Evolutionary conservation across 2,113 vertebrate genomes (phyloP).

Genomic region (Urocolius indicus): DNA sequence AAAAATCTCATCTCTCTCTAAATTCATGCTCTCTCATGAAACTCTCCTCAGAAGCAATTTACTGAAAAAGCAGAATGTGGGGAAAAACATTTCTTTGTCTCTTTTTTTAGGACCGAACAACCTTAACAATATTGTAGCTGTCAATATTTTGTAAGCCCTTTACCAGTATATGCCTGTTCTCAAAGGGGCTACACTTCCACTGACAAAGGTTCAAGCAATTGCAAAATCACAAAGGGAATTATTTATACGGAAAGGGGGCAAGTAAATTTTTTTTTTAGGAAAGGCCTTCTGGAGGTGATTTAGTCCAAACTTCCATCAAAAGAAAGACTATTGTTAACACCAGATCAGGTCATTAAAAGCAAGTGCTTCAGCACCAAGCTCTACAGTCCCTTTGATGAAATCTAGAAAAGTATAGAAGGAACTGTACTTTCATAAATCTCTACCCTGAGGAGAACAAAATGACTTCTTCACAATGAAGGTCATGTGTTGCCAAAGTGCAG

Average conservation of each 20-base stretch:
- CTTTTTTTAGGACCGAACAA: not conserved
- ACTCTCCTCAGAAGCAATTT: not conserved
- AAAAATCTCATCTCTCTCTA: not conserved
- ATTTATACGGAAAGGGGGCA: not conserved
- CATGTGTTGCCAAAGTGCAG: not conserved
- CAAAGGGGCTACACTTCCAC: not conserved
- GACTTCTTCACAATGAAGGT: not conserved
- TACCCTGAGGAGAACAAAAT: not conserved
- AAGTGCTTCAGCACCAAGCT: not conserved
- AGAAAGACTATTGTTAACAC: not conserved
- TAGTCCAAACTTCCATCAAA: not conserved
- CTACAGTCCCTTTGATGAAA: not conserved
- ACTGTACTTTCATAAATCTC: not conserved
- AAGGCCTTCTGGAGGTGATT: not conserved
- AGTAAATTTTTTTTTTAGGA: not conserved
- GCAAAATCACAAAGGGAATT: not conserved
- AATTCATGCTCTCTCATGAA: not conserved
- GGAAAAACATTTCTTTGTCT: not conserved
- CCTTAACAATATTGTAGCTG: not conserved
- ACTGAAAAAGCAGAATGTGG: not conserved
- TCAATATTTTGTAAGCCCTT: not conserved
- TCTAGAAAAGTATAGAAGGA: not conserved
- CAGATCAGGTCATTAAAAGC: not conserved
- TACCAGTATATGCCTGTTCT: not conserved
- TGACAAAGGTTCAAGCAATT: not conserved